phyloP scores from a whole-genome alignment of 2,113 vertebrate genomes.

The Phycodurus eques region DNA sequence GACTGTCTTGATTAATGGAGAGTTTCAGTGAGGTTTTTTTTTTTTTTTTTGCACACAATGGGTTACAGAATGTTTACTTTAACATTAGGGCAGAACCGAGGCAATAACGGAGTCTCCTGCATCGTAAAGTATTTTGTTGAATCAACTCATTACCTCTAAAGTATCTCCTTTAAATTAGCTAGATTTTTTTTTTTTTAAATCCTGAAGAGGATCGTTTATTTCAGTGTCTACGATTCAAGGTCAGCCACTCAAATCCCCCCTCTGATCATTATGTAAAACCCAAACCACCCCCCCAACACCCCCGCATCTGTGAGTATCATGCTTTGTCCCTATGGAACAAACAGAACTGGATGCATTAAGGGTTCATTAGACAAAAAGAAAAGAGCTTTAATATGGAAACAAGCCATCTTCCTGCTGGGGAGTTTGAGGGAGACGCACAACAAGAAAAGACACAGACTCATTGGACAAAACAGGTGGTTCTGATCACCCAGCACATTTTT shows the following conservation, averaged over 20 bases:
- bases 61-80: not conserved
- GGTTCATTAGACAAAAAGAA: conserved; percentile 60
- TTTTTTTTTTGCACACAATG: not conserved
- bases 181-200: conserved; percentile 10
- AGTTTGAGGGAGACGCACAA: conserved; percentile 32
- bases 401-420: conserved; percentile 45
- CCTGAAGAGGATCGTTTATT: conserved; percentile 37
- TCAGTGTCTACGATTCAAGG: conserved; percentile 39
- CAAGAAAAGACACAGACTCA: conserved; percentile 25
- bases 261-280: conserved; percentile 58
- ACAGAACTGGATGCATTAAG: conserved; percentile 33
- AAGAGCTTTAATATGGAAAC: conserved; percentile 53
- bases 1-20: not conserved
- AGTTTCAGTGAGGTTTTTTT: not conserved
- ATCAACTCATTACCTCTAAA: conserved; percentile 26
- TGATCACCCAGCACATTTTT: conserved; percentile 59
- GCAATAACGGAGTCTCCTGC: not conserved
- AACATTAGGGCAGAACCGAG: not conserved
- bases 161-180: conserved; percentile 25
- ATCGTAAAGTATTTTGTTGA: not conserved
- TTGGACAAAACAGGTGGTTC: conserved; percentile 68
- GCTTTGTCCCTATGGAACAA: conserved; percentile 56
- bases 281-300: conserved; percentile 12
- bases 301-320: conserved; percentile 27
- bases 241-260: conserved; percentile 43